Evolutionary conservation across 2,113 vertebrate species (phyloP).

Genomic region (Bos javanicus): DNA sequence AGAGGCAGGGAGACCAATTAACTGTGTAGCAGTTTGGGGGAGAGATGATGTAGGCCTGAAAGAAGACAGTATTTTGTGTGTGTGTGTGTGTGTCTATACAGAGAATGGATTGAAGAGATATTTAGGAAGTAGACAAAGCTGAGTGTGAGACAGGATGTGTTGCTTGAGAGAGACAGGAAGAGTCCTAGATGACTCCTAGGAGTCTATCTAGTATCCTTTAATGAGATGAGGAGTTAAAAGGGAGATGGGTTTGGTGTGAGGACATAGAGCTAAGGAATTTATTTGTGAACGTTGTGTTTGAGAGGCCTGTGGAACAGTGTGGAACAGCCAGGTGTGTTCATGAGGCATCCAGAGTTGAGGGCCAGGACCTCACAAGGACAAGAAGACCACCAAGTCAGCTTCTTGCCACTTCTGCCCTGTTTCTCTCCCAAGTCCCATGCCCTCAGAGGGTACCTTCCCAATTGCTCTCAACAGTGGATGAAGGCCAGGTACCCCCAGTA

Average conservation of each 20-base stretch:
- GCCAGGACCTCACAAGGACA: not conserved
- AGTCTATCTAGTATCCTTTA: not conserved
- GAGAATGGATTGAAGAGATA: not conserved
- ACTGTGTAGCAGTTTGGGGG: not conserved
- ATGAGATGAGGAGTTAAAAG: slow-evolving; percentile 4
- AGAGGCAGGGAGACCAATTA: not conserved
- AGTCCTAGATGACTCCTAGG: not conserved
- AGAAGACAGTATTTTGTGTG: not conserved
- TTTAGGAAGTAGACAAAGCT: not conserved
- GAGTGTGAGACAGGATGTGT: not conserved
- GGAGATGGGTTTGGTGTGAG: not conserved
- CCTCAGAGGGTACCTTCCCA: not conserved
- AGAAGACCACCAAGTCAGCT: not conserved
- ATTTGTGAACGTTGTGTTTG: not conserved
- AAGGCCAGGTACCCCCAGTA: not conserved
- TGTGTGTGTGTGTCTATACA: too few species aligned
- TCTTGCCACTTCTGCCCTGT: not conserved
- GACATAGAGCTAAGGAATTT: not conserved
- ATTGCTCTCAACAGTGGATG: not conserved
- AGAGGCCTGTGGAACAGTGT: not conserved
- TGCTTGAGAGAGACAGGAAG: not conserved
- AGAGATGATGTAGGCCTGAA: not conserved
- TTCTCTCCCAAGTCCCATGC: not conserved
- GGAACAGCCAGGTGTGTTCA: not conserved
- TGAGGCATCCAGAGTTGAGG: not conserved